Conservation (phyloP, 2,113 vertebrate genomes). For the Vicugna pacos region DNA sequence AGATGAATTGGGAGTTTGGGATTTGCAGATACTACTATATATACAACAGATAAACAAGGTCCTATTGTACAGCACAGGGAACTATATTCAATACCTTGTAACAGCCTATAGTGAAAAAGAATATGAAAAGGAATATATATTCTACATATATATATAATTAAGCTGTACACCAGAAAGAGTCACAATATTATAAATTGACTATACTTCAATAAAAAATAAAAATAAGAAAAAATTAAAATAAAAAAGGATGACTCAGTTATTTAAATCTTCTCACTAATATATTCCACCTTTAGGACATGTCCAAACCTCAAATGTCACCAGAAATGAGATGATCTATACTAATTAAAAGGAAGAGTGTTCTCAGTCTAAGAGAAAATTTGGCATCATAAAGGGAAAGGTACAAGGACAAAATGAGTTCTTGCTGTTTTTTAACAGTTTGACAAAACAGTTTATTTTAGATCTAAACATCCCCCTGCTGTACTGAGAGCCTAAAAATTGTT, state of each 20-base stretch:
- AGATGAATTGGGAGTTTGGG: no score
- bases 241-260: neutral
- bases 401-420: neutral
- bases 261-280: neutral
- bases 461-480: slow-evolving; percentile 58
- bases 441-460: slow-evolving; percentile 73
- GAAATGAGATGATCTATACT: neutral
- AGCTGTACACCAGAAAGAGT: no score
- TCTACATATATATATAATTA: no score
- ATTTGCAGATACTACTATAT: no score
- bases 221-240: no score
- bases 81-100: no score
- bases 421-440: slow-evolving; percentile 31
- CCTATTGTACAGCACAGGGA: no score
- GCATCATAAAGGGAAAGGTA: neutral
- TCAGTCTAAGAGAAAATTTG: neutral
- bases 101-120: no score
- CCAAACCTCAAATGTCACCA: neutral
- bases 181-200: no score
- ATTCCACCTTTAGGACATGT: neutral
- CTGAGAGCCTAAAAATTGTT: slow-evolving; percentile 33
- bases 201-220: no score
- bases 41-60: no score
- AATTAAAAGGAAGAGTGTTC: neutral
- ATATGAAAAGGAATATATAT: no score